Percentiles rank a stretch among this genome's conserved stretches.
phyloP scores from a whole-genome alignment of 2,888 invertebrate genomes.

The Tenthredo distinguenda region DNA sequence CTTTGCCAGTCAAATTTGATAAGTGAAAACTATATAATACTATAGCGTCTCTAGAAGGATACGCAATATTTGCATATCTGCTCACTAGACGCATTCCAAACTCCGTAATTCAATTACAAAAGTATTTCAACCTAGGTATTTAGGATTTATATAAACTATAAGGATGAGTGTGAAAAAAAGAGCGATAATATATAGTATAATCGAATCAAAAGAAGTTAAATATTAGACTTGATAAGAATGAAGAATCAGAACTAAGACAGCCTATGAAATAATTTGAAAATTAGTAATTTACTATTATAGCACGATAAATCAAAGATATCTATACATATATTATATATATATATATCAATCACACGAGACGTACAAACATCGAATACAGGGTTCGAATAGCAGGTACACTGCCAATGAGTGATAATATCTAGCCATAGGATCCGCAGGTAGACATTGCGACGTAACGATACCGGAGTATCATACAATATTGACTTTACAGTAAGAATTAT shows the following conservation, averaged over 20 bases:
- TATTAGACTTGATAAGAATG: neutral
- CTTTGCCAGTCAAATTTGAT: neutral
- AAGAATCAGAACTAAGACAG: neutral
- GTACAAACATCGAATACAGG: slow-evolving; percentile 23
- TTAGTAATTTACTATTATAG: neutral
- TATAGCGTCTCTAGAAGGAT: neutral
- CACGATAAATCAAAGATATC: neutral
- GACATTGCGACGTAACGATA: neutral
- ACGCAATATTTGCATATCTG: neutral
- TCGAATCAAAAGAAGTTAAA: neutral
- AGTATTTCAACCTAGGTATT: neutral
- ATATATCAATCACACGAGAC: neutral
- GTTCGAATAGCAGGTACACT: neutral
- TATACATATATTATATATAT: no score
- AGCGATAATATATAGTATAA: neutral
- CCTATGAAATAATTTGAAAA: neutral
- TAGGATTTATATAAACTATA: neutral
- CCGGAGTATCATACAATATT: neutral
- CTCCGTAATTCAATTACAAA: slow-evolving; percentile 12
- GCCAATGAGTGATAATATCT: neutral
- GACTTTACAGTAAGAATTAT: neutral
- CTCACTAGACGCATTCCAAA: slow-evolving; percentile 14
- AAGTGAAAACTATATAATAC: neutral
- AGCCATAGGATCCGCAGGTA: neutral
- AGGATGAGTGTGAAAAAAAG: neutral